phyloP scores from a whole-genome alignment of 2,888 invertebrate genomes.

The Microdon myrmicae region DNA sequence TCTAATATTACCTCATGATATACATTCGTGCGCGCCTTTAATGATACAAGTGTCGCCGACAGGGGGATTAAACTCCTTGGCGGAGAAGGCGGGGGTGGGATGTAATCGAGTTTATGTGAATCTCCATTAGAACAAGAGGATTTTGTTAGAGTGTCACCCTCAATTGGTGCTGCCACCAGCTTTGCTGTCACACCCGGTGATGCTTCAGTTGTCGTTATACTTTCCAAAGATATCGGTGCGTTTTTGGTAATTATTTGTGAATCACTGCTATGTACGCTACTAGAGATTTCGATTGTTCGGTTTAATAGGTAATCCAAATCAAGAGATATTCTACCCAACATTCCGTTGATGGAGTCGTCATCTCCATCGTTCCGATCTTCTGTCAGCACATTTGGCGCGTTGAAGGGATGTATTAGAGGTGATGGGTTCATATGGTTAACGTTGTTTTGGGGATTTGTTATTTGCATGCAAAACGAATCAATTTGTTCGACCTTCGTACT shows the following conservation, averaged over 20 bases:
- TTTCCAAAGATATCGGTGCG: constrained; percentile 14
- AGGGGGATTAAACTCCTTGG: constrained; percentile 53
- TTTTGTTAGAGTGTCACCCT: constrained; percentile 35
- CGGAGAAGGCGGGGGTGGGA: constrained; percentile 55
- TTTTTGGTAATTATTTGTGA: constrained; percentile 17
- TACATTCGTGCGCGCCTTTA: constrained; percentile 54
- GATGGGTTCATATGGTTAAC: constrained; percentile 52
- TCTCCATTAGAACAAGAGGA: constrained; percentile 20
- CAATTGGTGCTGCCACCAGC: constrained; percentile 13
- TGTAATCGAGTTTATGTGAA: constrained; percentile 44
- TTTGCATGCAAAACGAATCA: too few relatives aligned
- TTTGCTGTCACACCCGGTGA: background rate
- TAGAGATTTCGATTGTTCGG: constrained; percentile 68
- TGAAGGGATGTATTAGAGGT: constrained; percentile 1
- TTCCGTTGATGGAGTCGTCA: constrained; percentile 67
- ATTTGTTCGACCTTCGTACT: background rate
- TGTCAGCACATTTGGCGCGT: constrained; percentile 5
- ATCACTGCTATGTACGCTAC: constrained; percentile 32
- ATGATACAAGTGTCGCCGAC: constrained; percentile 46
- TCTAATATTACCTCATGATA: constrained; percentile 58
- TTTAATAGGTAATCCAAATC: constrained; percentile 85
- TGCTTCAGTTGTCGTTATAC: constrained; percentile 14
- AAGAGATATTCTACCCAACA: constrained; percentile 83
- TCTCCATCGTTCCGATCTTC: constrained; percentile 25
- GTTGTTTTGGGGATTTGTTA: constrained; percentile 30